Percentiles rank a stretch among this genome's conserved stretches.
Evolutionary conservation across 2,888 invertebrate genomes (phyloP).

Genomic region (Ctenicera cuprea): DNA sequence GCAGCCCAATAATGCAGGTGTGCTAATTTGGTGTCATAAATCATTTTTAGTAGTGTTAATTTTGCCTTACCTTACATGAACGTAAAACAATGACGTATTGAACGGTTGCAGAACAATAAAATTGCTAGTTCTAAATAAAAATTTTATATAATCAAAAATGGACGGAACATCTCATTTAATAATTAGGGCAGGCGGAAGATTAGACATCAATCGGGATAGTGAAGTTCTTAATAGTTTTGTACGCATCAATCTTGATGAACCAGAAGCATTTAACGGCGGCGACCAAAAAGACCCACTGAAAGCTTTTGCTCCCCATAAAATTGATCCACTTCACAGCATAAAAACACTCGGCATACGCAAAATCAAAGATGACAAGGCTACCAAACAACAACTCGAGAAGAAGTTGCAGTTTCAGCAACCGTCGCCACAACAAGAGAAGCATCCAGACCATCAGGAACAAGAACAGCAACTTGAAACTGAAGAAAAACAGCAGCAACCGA

Average conservation of each 20-base stretch:
- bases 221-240: slow-evolving; percentile 89
- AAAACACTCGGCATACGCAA: slow-evolving; percentile 53
- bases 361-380: slow-evolving; percentile 62
- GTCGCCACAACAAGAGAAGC: not conserved
- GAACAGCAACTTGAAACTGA: slow-evolving; percentile 48
- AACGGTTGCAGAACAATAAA: not conserved
- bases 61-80: not conserved
- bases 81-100: not conserved
- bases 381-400: slow-evolving; percentile 50
- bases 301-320: slow-evolving; percentile 45
- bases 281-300: slow-evolving; percentile 52
- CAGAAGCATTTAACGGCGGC: slow-evolving; percentile 65
- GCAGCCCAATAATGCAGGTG: slow-evolving; percentile 4
- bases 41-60: slow-evolving; percentile 12
- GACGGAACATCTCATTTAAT: not conserved
- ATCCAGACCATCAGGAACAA: not conserved
- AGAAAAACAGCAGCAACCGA: slow-evolving; percentile 46
- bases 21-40: slow-evolving; percentile 24
- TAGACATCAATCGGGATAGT: slow-evolving; percentile 79
- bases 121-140: not conserved
- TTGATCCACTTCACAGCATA: slow-evolving; percentile 18
- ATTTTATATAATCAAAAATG: not conserved
- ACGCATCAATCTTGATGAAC: slow-evolving; percentile 79
- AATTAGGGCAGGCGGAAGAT: slow-evolving; percentile 37
- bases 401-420: slow-evolving; percentile 31